Conservation (phyloP, 2,113 vertebrate genomes). For the Bubalus kerabau region DNA sequence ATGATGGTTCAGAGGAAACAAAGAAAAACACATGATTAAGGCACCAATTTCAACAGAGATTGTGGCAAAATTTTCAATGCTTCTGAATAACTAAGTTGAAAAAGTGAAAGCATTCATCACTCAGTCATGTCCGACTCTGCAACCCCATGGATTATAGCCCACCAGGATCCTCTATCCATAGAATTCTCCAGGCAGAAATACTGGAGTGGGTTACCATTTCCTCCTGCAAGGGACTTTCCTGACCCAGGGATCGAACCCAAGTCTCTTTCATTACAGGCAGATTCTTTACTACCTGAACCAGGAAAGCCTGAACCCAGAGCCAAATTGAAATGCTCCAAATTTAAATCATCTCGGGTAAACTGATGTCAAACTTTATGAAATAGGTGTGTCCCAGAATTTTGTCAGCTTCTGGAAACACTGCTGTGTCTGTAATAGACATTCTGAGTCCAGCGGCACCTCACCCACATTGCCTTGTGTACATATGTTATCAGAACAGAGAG, state of each 20-base stretch:
- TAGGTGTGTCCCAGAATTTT: fast-evolving
- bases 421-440: too few species aligned
- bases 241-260: background rate
- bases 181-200: background rate
- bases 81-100: background rate
- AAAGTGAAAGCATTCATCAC: background rate
- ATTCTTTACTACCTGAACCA: background rate
- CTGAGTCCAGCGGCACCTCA: background rate
- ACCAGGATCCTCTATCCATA: background rate
- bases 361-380: background rate
- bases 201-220: background rate
- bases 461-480: background rate
- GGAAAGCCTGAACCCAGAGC: background rate
- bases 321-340: background rate
- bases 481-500: background rate
- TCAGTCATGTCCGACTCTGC: fast-evolving
- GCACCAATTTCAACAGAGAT: background rate
- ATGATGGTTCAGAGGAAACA: background rate
- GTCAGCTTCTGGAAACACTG: background rate
- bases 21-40: background rate
- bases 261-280: background rate
- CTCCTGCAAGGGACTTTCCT: background rate
- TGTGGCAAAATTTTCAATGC: background rate
- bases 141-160: background rate
- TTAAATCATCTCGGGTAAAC: background rate